Evolutionary conservation across 2,797 vertebrate species (phyloP).

Genomic region (Galago senegalensis): DNA sequence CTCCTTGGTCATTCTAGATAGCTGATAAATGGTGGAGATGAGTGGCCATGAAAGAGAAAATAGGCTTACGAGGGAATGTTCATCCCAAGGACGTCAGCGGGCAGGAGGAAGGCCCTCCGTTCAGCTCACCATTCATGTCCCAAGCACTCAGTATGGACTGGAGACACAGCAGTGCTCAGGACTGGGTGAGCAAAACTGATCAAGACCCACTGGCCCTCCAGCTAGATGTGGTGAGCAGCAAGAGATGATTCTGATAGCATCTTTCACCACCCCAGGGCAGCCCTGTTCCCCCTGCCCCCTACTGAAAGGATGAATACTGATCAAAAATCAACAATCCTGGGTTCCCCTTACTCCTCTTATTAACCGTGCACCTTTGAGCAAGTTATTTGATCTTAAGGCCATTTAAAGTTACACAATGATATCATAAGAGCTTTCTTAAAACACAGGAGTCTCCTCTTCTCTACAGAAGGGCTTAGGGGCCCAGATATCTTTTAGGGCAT

Average conservation of each 20-base stretch:
- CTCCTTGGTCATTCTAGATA: not conserved
- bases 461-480: not conserved
- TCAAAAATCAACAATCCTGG: not conserved
- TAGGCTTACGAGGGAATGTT: not conserved
- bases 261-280: not conserved
- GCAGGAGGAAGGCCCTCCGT: not conserved
- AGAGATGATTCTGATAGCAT: not conserved
- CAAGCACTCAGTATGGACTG: not conserved
- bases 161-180: accelerated
- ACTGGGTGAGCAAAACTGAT: not conserved
- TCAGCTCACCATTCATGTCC: not conserved
- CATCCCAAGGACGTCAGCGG: too few relatives aligned
- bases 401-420: not conserved
- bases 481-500: not conserved
- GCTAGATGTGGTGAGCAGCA: not conserved
- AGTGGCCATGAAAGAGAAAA: not conserved
- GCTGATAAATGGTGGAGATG: not conserved
- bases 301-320: not conserved
- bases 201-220: not conserved
- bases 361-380: not conserved
- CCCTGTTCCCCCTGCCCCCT: not conserved
- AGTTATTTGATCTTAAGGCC: not conserved
- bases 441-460: not conserved
- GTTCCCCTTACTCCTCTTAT: not conserved
- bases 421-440: not conserved